These are phyloP conservation scores for Drosophila nr. perissopoda DNA, from an alignment of 2,888 invertebrate genomes.

Conservation along the genomic window DNA sequence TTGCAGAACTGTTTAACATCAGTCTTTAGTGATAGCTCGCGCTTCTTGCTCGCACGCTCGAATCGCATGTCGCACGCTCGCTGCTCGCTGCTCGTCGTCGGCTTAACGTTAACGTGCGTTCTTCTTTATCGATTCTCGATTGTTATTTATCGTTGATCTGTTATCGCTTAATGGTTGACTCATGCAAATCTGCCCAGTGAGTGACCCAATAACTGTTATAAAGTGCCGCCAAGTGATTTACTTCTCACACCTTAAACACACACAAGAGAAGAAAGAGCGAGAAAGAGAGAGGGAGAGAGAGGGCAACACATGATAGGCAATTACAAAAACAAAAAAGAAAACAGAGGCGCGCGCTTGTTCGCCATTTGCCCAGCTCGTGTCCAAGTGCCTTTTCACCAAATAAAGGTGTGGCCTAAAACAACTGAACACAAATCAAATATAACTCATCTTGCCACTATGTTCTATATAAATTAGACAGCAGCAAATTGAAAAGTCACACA, in stretches of 20 bases:
- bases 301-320: slow-evolving; percentile 34
- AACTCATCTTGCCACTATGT: slow-evolving; percentile 50
- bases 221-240: slow-evolving; percentile 33
- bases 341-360: slow-evolving; percentile 61
- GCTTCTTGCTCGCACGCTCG: slow-evolving; percentile 82
- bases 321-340: slow-evolving; percentile 42
- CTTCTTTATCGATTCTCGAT: slow-evolving; percentile 12
- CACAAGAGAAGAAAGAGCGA: slow-evolving; percentile 7
- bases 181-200: slow-evolving; percentile 29
- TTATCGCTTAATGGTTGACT: slow-evolving; percentile 26
- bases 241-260: slow-evolving; percentile 51
- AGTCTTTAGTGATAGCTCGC: slow-evolving; percentile 84
- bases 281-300: slow-evolving; percentile 9
- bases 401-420: slow-evolving; percentile 75
- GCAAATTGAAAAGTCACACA: slow-evolving; percentile 61
- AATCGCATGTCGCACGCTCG: slow-evolving; percentile 59
- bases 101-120: slow-evolving; percentile 49
- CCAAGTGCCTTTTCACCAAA: slow-evolving; percentile 63
- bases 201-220: slow-evolving; percentile 38
- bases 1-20: slow-evolving; percentile 84
- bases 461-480: slow-evolving; percentile 67
- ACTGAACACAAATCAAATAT: slow-evolving; percentile 35
- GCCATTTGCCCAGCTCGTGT: slow-evolving; percentile 51
- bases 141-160: slow-evolving; percentile 18
- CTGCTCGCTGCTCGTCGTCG: slow-evolving; percentile 41